These are phyloP conservation scores for Euschistus heros DNA, from an alignment of 1,140 invertebrate species.

Conservation along the genomic window DNA sequence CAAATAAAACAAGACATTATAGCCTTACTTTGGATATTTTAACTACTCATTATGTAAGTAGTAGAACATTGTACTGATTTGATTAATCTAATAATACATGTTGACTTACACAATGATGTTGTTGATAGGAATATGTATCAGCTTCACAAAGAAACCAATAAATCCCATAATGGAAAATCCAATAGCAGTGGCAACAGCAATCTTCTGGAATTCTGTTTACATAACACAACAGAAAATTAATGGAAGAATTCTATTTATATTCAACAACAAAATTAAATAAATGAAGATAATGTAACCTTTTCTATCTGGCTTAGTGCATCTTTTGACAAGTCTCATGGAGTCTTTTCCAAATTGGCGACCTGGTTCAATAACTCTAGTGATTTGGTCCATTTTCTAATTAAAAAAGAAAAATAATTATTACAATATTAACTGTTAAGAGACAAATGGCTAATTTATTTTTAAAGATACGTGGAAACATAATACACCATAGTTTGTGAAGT, in stretches of 20 bases:
- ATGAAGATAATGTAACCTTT: slow-evolving; percentile 63
- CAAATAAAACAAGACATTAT: too few relatives aligned
- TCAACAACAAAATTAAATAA: not conserved
- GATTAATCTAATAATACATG: too few relatives aligned
- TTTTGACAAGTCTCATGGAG: slow-evolving; percentile 91
- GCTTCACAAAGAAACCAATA: slow-evolving; percentile 99
- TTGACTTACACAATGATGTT: slow-evolving; percentile 90
- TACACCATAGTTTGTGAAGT: too few relatives aligned
- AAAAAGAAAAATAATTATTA: slow-evolving; percentile 4
- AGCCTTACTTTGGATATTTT: too few relatives aligned
- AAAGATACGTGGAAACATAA: too few relatives aligned
- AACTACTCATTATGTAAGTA: too few relatives aligned
- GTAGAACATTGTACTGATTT: too few relatives aligned
- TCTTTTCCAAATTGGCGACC: slow-evolving; percentile 95
- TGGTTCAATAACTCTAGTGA: slow-evolving; percentile 88
- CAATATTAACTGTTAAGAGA: too few relatives aligned
- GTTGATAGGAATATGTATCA: slow-evolving; percentile 99
- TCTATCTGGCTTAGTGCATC: slow-evolving; percentile 98
- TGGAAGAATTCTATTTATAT: not conserved
- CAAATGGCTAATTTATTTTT: too few relatives aligned
- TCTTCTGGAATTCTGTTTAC: slow-evolving; percentile 95
- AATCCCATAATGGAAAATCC: slow-evolving; percentile 99
- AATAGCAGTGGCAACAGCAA: slow-evolving; percentile 97
- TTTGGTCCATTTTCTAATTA: slow-evolving; percentile 77
- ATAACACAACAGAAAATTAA: slow-evolving; percentile 30